Evolutionary conservation across 2,888 invertebrate genomes (phyloP).

Genomic region (Lepidocyrtoides sp.): DNA sequence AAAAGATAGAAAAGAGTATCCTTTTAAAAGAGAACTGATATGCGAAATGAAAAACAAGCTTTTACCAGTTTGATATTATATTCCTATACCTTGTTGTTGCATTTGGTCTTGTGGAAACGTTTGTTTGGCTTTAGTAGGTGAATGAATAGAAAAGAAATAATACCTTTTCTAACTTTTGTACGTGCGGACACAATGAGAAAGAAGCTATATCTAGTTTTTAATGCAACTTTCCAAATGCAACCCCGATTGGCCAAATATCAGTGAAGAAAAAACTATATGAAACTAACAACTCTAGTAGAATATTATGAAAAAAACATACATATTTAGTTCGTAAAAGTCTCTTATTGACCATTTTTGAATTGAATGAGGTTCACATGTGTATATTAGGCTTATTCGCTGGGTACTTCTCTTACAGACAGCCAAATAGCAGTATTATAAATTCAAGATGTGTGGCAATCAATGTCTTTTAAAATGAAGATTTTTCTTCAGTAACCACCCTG

Average conservation of each 20-base stretch:
- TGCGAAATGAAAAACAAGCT: too few species aligned
- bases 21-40: too few species aligned
- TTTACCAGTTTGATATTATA: neutral
- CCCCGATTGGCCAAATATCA: neutral
- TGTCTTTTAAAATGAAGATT: neutral
- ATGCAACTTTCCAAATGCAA: conserved; percentile 25
- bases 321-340: neutral
- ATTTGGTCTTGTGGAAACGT: too few species aligned
- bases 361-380: neutral
- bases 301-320: neutral
- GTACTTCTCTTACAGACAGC: neutral
- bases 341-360: conserved; percentile 1
- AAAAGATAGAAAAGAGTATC: neutral
- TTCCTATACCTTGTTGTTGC: too few species aligned
- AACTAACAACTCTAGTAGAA: too few species aligned
- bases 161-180: conserved; percentile 38
- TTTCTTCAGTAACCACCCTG: neutral
- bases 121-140: neutral
- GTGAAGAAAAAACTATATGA: neutral
- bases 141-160: conserved; percentile 15
- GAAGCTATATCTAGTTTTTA: conserved; percentile 5
- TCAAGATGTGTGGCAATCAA: conserved; percentile 63
- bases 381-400: neutral
- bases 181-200: conserved; percentile 11
- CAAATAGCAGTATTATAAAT: conserved; percentile 1